Base-by-base conservation (phyloP, 2,888 invertebrate species). In the Spisula solida region DNA sequence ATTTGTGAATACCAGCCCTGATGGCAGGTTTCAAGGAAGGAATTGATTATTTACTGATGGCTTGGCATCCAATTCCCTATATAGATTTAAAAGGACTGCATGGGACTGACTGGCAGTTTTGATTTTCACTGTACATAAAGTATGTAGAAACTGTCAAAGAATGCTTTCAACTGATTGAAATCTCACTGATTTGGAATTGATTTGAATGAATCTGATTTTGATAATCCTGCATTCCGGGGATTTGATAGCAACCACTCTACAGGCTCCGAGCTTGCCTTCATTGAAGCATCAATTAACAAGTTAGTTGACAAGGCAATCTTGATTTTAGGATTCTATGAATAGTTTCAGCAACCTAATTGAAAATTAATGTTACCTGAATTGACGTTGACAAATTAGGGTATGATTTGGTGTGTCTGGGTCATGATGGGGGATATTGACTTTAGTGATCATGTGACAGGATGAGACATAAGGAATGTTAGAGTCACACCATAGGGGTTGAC, bases 301-400 rank as follows among this genome's bases (percentile, higher is more conserved):
- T 70, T 0, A 48, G 70, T 25, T 70, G 75, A 75, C 75, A 75
- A 75, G 75, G 25, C 12, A 75, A 75, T 31, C 81, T 55, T 70
- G 20, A 48, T 31, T 1, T 41, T 34, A 84, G 78, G 84, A 70
- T 84, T 29, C 75, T 20, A 51, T 75, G 75, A 29, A 60, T 60
- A 41, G 41, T 84, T 25, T 41, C 34, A 75, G 12, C 75, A 75
- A 31, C 31, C 75, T 86, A 83, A 89, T 86, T 89, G 86, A 81
- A 83, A 89, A 89, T 86, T 89, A 86, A 89, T 86, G 86, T 82
- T 85, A 75, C 79, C 48, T 29, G 20, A 48, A 34, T 31, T 86
- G 88, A 86, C 88, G 82, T 85, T 88, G 85, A 88, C 85, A 85
- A 82, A 88, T 88, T 85, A 83, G 60, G 47, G 8, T n/a, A 78